Evolutionary conservation across 2,888 invertebrate species (phyloP), one percentile per base, ranked within the genome.

Genomic region (Cephus spinipes): DNA sequence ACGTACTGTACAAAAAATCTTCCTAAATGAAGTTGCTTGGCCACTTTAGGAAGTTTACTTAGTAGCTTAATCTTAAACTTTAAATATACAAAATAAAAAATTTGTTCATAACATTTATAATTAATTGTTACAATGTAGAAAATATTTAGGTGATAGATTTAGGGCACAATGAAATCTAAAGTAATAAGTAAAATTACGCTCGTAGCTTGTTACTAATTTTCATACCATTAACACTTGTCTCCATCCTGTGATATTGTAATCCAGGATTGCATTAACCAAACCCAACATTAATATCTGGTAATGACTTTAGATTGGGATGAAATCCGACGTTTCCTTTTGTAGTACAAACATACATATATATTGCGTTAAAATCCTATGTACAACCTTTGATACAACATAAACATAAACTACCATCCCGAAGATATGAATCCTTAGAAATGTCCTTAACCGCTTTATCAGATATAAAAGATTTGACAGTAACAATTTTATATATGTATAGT

Each of bases 381-480:
- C 89, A 89, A 84, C 83, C 84, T 88, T 88, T 86, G 85, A 88
- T 88, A 87, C 87, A 88, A 84, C 79, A 80, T 80, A 82, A 88
- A 84, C 79, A 81, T 80, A 82, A 71, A 55, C 55, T 55, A 55
- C 55, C 55, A 55, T 55, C 55, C 9, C 2, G 55, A 55, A 23
- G 9, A 55, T 55, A 55, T 55, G 55, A 23, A 55, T 55, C 2
- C 23, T 23, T 55, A 55, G 23, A 15, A 55, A 23, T 23, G 23
- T 55, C 55, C 55, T 55, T 15, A 55, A 9, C 23, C 55, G 23
- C 55, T 55, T 23, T 9, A 55, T 23, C 55, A 23, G 55, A 55
- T 55, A 55, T 55, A 55, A 55, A 55, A 55, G 23, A 55, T 55
- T 55, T 55, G 55, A 23, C 23, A 23, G 23, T 55, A 55, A 55